A percentile compares a stretch with the other conserved stretches of the same genome.
Evolutionary conservation across 2,888 invertebrate species (phyloP).

Genomic region (Acanthosepion esculentum): DNA sequence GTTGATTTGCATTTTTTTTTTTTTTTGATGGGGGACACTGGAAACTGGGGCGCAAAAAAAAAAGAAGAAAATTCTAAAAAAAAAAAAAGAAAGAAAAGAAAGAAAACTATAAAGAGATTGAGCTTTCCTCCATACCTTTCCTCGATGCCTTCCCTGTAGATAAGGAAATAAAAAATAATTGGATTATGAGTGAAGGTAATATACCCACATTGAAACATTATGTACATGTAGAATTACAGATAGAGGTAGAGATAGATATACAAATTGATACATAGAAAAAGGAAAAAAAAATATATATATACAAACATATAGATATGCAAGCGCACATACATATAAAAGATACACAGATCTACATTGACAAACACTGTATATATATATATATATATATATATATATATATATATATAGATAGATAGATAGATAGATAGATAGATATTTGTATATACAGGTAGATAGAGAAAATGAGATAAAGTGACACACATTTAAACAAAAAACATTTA

Average conservation of each 20-base stretch:
- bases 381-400: background rate
- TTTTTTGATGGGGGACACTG: background rate
- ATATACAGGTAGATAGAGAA: background rate
- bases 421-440: too few relatives aligned
- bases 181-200: background rate
- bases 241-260: background rate
- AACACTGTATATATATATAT: background rate
- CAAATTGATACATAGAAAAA: background rate
- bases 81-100: background rate
- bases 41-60: background rate
- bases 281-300: background rate
- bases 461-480: too few relatives aligned
- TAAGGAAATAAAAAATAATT: constrained; percentile 8
- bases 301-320: background rate
- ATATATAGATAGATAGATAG: background rate
- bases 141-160: constrained; percentile 33
- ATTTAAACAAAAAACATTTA: too few relatives aligned
- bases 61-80: background rate
- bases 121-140: constrained; percentile 6
- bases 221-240: background rate
- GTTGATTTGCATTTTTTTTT: background rate
- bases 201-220: background rate
- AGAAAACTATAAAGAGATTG: constrained; percentile 25
- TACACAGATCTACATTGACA: background rate
- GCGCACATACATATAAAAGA: background rate